Conservation (phyloP, 2,797 vertebrate genomes). For the Anabacerthia variegaticeps region DNA sequence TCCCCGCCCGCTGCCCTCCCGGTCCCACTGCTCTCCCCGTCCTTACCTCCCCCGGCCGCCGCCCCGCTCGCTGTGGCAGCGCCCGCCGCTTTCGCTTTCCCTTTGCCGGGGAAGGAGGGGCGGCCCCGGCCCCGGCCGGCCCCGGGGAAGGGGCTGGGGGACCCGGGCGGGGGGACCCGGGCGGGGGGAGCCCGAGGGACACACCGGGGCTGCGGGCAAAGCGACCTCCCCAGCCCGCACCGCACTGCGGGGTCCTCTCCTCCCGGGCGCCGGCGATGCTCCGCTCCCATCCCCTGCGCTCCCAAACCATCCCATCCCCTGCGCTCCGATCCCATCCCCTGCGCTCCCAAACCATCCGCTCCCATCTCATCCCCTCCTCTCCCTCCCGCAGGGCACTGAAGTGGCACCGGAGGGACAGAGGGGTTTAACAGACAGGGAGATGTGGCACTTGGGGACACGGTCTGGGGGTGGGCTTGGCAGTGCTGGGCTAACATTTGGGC, state of each 20-base stretch:
- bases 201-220: not conserved
- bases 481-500: not conserved
- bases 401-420: fast-evolving
- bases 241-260: fast-evolving
- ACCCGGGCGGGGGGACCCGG: too few species aligned
- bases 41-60: not conserved
- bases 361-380: too few species aligned
- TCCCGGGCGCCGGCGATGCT: fast-evolving
- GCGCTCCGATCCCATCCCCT: too few species aligned
- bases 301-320: too few species aligned
- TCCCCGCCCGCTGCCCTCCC: not conserved
- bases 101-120: not conserved
- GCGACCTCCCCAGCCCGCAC: fast-evolving
- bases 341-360: too few species aligned
- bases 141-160: not conserved
- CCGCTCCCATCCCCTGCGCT: too few species aligned
- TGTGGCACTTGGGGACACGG: not conserved
- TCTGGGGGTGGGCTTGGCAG: not conserved
- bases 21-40: not conserved
- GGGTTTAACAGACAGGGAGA: not conserved
- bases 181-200: not conserved
- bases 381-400: too few species aligned
- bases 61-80: not conserved
- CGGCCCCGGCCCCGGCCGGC: not conserved
- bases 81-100: slow-evolving; percentile 21